Percentiles rank a stretch among this genome's conserved stretches.
phyloP scores from a whole-genome alignment of 2,888 invertebrate species.

The Augochlorella aurata region DNA sequence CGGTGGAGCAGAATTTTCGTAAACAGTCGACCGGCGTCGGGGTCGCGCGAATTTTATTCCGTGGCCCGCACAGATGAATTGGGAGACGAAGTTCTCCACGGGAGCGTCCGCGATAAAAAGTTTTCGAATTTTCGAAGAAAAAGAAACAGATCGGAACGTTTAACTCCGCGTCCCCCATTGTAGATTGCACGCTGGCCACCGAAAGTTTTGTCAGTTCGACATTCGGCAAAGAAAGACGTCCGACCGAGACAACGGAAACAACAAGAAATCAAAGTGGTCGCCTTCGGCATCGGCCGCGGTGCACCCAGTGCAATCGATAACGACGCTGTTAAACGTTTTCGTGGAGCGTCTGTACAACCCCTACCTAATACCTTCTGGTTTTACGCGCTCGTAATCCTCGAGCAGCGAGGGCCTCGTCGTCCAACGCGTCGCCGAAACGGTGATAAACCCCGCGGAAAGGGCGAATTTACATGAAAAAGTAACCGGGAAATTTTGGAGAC shows the following conservation, averaged over 20 bases:
- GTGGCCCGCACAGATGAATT: background rate
- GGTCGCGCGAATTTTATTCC: background rate
- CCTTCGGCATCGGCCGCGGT: background rate
- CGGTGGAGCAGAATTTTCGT: background rate
- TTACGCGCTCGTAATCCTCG: background rate
- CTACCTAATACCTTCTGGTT: background rate
- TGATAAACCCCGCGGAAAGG: background rate
- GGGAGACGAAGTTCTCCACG: background rate
- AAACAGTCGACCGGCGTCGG: background rate
- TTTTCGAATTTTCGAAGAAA: background rate
- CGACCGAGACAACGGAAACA: background rate
- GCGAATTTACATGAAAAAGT: background rate
- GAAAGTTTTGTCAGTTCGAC: slow-evolving; percentile 2
- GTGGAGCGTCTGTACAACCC: background rate
- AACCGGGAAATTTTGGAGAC: background rate
- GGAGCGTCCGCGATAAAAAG: background rate
- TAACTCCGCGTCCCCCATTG: background rate
- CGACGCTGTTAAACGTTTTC: slow-evolving; percentile 3
- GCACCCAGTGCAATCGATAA: background rate
- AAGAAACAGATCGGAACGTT: slow-evolving; percentile 5
- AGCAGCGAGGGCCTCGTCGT: background rate
- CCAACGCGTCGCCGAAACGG: background rate
- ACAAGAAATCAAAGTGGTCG: slow-evolving; percentile 7
- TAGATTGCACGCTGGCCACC: background rate
- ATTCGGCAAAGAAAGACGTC: background rate